Base-by-base conservation (phyloP, 2,797 vertebrate species). In the Microctenopoma stevenorrisi region DNA sequence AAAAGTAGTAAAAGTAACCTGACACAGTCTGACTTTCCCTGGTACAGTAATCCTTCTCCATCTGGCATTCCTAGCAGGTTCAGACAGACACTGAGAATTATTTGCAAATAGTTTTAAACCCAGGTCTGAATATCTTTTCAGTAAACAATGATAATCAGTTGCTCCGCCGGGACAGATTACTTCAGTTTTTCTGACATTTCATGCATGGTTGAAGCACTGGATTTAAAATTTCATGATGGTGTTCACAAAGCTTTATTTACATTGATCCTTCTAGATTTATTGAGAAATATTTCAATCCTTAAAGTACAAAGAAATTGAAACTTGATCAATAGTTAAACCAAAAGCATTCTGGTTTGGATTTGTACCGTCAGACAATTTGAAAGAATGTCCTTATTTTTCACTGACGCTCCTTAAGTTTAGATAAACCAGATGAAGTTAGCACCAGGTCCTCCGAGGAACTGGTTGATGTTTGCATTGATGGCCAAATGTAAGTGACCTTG, bases 51-150 rank as follows among this genome's bases (percentile, higher is more conserved):
- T 88, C 76, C 59, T 42, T 70, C 57, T 55, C 77, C 85, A 86
- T 85, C 82, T 87, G 85, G 78, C 43, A 25, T 54, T 56, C 28
- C 38, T 18, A 60, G 70, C 70, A 84, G 79, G 77, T 83, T 85
- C 57, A 84, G 78, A 75, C 60, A 85, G 66, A 81, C 68, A 55
- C 70, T n/a, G 13, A 62, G 57, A 82, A 61, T 76, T 82, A 78
- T 84, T 79, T 69, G 46, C 58, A 83, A 82, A 78, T 59, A 70
- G 55, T 79, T 81, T 80, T 73, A 76, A 26, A 77, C 75, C 37
- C 53, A 76, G 75, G 63, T 86, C 67, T 83, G 58, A 78, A 71
- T 79, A 74, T 65, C 63, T 73, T 74, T 80, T 71, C 57, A 44
- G 71, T 87, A 72, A 84, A 83, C 55, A 82, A 81, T 38, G 16